Percentiles rank a stretch among this genome's conserved stretches.
These are phyloP conservation scores for Sphenopsis melanotis DNA, from an alignment of 2,797 vertebrate genomes.

Conservation along the genomic window DNA sequence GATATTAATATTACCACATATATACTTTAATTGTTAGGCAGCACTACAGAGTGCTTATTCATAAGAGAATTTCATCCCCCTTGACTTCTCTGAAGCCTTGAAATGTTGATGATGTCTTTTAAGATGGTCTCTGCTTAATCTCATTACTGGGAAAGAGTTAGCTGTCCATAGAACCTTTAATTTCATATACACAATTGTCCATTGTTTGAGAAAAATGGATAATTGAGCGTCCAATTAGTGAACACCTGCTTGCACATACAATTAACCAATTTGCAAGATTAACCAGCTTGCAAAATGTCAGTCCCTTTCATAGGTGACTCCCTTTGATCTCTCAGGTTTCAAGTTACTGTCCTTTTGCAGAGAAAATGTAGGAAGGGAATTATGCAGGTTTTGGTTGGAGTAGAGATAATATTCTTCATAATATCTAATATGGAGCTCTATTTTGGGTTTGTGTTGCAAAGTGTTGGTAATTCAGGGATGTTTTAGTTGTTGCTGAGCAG, in stretches of 20 bases:
- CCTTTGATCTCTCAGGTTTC: neutral
- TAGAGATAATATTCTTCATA: neutral
- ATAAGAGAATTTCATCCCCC: slow-evolving; percentile 22
- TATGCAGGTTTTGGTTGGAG: neutral
- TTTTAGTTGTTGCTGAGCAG: neutral
- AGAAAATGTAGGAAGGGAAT: neutral
- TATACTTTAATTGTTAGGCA: slow-evolving; percentile 54
- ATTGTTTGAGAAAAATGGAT: slow-evolving; percentile 37
- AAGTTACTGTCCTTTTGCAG: neutral
- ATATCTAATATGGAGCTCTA: no score
- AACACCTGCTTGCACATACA: slow-evolving; percentile 12
- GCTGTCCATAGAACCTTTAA: slow-evolving; percentile 13
- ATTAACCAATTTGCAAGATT: slow-evolving; percentile 11
- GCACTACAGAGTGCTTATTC: neutral
- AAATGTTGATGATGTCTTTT: slow-evolving; percentile 38
- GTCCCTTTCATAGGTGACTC: neutral
- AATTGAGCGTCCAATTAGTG: slow-evolving; percentile 52
- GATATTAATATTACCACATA: slow-evolving; percentile 41
- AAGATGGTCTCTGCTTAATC: neutral
- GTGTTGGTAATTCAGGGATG: neutral
- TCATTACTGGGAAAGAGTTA: slow-evolving; percentile 14
- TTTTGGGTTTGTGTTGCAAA: neutral
- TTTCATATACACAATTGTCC: neutral
- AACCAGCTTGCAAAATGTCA: neutral
- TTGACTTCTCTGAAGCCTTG: neutral